phyloP scores from a whole-genome alignment of 2,888 invertebrate species.

The Labia minor region DNA sequence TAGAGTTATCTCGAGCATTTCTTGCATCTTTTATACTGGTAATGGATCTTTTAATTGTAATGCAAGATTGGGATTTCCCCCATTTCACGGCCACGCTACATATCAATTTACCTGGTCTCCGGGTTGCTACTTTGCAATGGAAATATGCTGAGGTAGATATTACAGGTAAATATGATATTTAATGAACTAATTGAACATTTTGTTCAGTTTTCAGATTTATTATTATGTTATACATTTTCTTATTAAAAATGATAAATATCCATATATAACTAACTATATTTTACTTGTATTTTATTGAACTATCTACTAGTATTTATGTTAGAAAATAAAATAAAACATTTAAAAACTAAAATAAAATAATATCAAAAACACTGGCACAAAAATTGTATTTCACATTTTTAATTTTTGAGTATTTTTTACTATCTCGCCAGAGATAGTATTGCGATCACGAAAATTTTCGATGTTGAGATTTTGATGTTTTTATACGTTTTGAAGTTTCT shows the following conservation, averaged over 20 bases:
- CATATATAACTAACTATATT: background rate
- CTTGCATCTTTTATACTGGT: slow-evolving; percentile 42
- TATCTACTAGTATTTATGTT: too few species aligned
- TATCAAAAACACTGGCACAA: too few species aligned
- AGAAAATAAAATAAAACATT: too few species aligned
- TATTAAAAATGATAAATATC: background rate
- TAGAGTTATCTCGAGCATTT: slow-evolving; percentile 40
- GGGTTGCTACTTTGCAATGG: slow-evolving; percentile 32
- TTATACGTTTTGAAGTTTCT: too few species aligned
- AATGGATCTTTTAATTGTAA: slow-evolving; percentile 41
- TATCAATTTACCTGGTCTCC: slow-evolving; percentile 40
- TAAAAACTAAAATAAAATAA: too few species aligned
- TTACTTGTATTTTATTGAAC: slow-evolving; percentile 18
- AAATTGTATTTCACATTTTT: too few species aligned
- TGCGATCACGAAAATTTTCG: too few species aligned
- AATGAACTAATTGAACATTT: background rate
- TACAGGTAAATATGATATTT: slow-evolving; percentile 36
- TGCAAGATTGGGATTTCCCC: slow-evolving; percentile 46
- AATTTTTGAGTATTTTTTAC: too few species aligned
- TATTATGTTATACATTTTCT: background rate
- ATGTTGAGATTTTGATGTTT: too few species aligned
- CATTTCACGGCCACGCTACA: slow-evolving; percentile 41
- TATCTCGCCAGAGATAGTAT: too few species aligned
- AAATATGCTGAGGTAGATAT: slow-evolving; percentile 38
- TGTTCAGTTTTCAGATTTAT: too few species aligned